A percentile compares a stretch with the other conserved stretches of the same genome.
These are phyloP conservation scores for Lochmaea capreae DNA, from an alignment of 2,888 invertebrate species.

Conservation along the genomic window DNA sequence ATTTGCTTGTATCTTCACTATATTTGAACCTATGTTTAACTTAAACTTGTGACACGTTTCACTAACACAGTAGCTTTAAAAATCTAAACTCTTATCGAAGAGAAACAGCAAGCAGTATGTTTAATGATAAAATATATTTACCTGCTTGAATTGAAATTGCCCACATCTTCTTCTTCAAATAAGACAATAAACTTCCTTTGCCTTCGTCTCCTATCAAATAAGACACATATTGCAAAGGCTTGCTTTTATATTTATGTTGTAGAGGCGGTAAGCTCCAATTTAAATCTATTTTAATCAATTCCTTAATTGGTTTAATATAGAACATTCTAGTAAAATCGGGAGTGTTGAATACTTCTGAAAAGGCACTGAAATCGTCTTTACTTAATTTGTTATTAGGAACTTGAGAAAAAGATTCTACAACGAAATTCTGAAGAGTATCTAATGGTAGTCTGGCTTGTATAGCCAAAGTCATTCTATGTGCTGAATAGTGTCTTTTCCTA, in stretches of 20 bases:
- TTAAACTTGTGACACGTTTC: no score
- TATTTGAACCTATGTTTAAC: no score
- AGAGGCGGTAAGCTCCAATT: slow-evolving; percentile 74
- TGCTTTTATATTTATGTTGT: slow-evolving; percentile 76
- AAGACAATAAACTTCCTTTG: slow-evolving; percentile 83
- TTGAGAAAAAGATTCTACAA: slow-evolving; percentile 73
- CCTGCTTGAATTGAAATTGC: slow-evolving; percentile 13
- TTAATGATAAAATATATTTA: background rate
- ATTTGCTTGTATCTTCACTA: no score
- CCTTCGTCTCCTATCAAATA: slow-evolving; percentile 90
- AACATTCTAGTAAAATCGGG: slow-evolving; percentile 76
- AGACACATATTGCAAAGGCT: slow-evolving; percentile 82
- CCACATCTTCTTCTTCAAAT: slow-evolving; percentile 70
- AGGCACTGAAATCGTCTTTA: slow-evolving; percentile 72
- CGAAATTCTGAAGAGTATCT: slow-evolving; percentile 74
- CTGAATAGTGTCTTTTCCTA: slow-evolving; percentile 82
- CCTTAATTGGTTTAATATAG: slow-evolving; percentile 81
- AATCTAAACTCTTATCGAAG: no score
- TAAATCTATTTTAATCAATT: slow-evolving; percentile 69
- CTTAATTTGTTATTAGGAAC: slow-evolving; percentile 77
- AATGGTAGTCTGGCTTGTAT: slow-evolving; percentile 79
- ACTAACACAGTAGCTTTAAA: no score
- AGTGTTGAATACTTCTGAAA: slow-evolving; percentile 71
- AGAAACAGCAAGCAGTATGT: background rate
- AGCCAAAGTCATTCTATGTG: slow-evolving; percentile 88